These are phyloP conservation scores for Diplosoma virens DNA, from an alignment of 23 tunicate genomes.

Conservation along the genomic window DNA sequence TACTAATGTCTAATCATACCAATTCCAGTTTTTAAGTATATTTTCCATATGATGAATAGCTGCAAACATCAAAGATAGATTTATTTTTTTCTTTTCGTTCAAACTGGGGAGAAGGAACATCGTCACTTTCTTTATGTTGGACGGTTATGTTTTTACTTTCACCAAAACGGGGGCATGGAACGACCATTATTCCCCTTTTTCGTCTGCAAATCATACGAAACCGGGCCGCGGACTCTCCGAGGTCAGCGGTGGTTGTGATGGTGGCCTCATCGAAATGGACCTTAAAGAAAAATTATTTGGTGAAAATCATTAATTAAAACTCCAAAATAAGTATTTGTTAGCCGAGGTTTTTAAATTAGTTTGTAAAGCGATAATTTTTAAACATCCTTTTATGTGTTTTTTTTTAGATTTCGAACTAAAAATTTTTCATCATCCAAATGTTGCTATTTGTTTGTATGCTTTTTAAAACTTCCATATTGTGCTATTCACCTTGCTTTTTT, in stretches of 20 bases:
- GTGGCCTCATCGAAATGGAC: constrained; percentile 88
- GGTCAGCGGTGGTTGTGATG: constrained; percentile 79
- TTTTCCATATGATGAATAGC: constrained; percentile 72
- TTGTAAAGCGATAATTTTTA: not conserved
- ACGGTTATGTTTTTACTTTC: constrained; percentile 66
- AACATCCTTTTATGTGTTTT: not conserved
- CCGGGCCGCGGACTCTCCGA: constrained; percentile 85
- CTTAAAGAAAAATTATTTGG: constrained; percentile 48
- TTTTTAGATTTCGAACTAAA: not conserved
- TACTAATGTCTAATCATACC: not conserved
- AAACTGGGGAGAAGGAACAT: constrained; percentile 33
- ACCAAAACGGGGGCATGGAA: constrained; percentile 47
- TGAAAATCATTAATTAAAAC: too few relatives aligned
- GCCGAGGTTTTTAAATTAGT: not conserved
- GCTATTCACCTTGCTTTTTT: too few relatives aligned
- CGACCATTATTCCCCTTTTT: constrained; percentile 25
- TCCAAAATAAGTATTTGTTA: too few relatives aligned
- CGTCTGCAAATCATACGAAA: constrained; percentile 62
- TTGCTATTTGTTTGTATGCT: too few relatives aligned
- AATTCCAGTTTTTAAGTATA: constrained; percentile 34
- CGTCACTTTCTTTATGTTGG: constrained; percentile 35
- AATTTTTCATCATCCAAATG: too few relatives aligned
- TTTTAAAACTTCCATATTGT: too few relatives aligned
- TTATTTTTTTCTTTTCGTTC: constrained; percentile 32
- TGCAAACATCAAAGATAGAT: constrained; percentile 78